phyloP scores from a whole-genome alignment of 1,140 invertebrate genomes.

The Ditylenchus dipsaci region DNA sequence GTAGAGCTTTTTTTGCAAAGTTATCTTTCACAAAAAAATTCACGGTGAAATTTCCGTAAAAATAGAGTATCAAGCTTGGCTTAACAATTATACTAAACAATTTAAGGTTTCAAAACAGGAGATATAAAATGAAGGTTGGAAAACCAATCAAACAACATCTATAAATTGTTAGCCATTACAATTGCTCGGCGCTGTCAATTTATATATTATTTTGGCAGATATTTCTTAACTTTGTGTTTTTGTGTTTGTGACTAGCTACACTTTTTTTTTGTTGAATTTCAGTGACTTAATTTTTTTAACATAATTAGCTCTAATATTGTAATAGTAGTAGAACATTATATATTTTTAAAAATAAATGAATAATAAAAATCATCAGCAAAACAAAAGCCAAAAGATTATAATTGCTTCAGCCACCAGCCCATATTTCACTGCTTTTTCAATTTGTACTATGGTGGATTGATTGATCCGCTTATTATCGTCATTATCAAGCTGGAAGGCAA shows the following conservation, averaged over 20 bases:
- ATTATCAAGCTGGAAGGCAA: background rate
- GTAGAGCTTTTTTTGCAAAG: no score
- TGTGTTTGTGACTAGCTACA: no score
- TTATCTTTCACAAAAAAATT: no score
- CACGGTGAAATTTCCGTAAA: no score
- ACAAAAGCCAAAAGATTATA: conserved; percentile 9
- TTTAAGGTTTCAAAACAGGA: background rate
- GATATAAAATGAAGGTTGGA: background rate
- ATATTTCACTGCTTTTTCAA: conserved; percentile 7
- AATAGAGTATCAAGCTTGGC: no score
- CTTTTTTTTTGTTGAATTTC: no score
- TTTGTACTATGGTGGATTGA: background rate
- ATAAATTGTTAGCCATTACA: no score
- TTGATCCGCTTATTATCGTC: background rate
- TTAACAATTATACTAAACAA: no score
- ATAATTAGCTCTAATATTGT: background rate
- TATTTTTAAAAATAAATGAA: background rate
- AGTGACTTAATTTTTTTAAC: background rate
- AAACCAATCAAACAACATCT: background rate
- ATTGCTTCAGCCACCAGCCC: background rate
- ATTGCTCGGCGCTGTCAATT: no score
- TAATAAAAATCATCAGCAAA: conserved; percentile 7
- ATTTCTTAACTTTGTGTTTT: background rate
- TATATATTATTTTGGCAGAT: no score
- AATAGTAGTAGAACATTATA: background rate